phyloP scores from a whole-genome alignment of 2,888 invertebrate species.

The Yponomeuta evonymella region DNA sequence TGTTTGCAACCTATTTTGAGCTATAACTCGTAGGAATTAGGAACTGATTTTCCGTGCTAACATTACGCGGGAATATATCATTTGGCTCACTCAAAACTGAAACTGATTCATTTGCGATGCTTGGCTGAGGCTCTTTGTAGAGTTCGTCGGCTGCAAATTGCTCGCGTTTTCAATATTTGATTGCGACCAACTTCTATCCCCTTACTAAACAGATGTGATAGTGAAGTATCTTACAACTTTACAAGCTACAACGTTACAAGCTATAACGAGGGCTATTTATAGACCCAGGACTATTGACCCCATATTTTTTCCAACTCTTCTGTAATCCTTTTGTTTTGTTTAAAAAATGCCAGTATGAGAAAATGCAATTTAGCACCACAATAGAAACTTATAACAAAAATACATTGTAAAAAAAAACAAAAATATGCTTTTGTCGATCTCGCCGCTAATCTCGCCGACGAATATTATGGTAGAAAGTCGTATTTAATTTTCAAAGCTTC shows the following conservation, averaged over 20 bases:
- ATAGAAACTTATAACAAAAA: no score
- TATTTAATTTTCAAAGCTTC: no score
- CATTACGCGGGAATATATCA: slow-evolving; percentile 47
- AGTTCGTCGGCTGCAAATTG: slow-evolving; percentile 64
- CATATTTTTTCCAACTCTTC: no score
- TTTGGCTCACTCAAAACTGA: slow-evolving; percentile 66
- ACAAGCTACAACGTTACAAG: no score
- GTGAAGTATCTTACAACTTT: neutral
- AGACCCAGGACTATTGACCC: no score
- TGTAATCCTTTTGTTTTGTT: no score
- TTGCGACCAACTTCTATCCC: slow-evolving; percentile 61
- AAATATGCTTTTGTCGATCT: no score
- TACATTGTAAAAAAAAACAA: no score
- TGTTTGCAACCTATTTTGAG: slow-evolving; percentile 35
- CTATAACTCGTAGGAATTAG: slow-evolving; percentile 38
- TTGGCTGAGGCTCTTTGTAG: slow-evolving; percentile 71
- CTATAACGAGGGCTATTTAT: neutral
- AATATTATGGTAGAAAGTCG: no score
- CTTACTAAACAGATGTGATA: slow-evolving; percentile 17
- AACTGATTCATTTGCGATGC: slow-evolving; percentile 76
- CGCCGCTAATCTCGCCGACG: no score
- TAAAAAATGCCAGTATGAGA: no score
- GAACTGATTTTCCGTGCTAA: slow-evolving; percentile 45
- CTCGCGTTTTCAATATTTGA: slow-evolving; percentile 71
- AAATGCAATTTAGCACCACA: no score